Evolutionary conservation across 2,113 vertebrate species (phyloP).

Genomic region (Pseudonaja textilis): DNA sequence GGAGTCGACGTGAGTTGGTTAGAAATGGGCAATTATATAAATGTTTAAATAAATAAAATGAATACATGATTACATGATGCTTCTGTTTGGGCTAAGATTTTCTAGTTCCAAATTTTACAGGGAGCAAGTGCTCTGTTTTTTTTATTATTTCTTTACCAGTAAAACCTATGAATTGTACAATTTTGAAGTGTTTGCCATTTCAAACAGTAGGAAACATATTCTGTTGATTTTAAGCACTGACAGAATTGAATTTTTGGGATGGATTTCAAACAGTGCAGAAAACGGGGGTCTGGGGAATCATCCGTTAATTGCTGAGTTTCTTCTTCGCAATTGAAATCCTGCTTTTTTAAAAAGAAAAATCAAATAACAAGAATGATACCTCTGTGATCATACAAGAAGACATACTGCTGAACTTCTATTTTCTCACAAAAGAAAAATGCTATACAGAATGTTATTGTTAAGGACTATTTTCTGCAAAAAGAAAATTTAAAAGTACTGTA

Average conservation of each 20-base stretch:
- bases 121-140: background rate
- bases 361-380: background rate
- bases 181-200: background rate
- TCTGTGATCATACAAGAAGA: background rate
- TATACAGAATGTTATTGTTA: background rate
- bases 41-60: background rate
- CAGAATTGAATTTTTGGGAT: background rate
- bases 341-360: background rate
- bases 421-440: background rate
- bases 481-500: background rate
- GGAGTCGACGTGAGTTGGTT: background rate
- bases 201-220: background rate
- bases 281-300: background rate
- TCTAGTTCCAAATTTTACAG: background rate
- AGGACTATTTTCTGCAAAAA: background rate
- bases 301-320: background rate
- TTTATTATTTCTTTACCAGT: background rate
- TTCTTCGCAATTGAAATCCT: background rate
- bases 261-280: background rate
- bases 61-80: background rate
- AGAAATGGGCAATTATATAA: background rate
- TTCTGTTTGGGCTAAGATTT: background rate
- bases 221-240: background rate
- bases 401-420: background rate
- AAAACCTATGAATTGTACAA: background rate